Evolutionary conservation across 2,888 invertebrate species (phyloP), one percentile per base, ranked within the genome.

Genomic region (Drosophila mercatorum): DNA sequence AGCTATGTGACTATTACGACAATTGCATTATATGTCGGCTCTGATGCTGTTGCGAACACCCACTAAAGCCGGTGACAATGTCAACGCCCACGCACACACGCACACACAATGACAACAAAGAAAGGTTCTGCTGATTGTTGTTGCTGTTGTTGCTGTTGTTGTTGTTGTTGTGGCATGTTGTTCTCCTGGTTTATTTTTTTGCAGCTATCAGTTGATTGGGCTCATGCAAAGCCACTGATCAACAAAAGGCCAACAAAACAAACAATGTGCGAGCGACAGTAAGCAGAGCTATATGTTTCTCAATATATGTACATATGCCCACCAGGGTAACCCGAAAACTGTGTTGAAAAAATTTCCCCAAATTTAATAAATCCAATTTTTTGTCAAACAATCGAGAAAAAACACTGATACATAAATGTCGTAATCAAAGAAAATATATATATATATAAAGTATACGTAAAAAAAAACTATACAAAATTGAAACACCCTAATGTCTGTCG

Each of bases 141-240:
- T 38, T 63, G 14, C 26, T 43, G 28, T 43, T 43, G 17, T 65
- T 31, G 11, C 43, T 63, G 14, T 34, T 43, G 28, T 43, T 43
- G 17, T 34, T 56, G n/a, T 57, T 49, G 43, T 28, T 60, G 34
- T 46, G 3, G 11, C 22, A 40, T n/a, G 34, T 8, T 53, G 40
- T 40, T 53, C 38, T 26, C 3, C 2, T 53, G 26, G 11, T n/a
- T 12, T 43, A 4, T 31, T 28, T 41, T 31, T 43, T 46, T 63
- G 41, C 41, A 57, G 40, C 62, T 51, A 70, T 62, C 69, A 70
- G 46, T 63, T 63, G 52, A 69, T 69, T 69, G 69, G 62, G 69
- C 55, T 55, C 55, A 49, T 61, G 61, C 31, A 67, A 67, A 58
- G 62, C 53, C 69, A 43, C 47, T 62, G 55, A 60, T 68, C 68